Evolutionary conservation across 2,888 invertebrate species (phyloP), one percentile per base, ranked within the genome.

Genomic region (Alitta virens): DNA sequence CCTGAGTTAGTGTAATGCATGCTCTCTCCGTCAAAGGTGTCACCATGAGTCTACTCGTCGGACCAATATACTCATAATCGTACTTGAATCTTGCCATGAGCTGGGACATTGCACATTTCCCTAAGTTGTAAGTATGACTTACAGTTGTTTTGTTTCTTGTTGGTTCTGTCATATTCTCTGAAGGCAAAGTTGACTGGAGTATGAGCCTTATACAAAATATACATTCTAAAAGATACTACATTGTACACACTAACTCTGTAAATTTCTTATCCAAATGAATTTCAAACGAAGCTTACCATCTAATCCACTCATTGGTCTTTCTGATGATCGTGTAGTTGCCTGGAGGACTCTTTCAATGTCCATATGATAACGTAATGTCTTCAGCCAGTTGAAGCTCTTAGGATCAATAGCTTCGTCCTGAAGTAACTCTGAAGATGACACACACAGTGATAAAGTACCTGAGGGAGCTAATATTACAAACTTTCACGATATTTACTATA

Each of bases 21-120:
- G 77, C 78, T 42, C 79, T 66, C 58, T 80, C 78, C 7, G 79
- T 80, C 16, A 80, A 73, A 0, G 78, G 79, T 3, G 79, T 79
- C 25, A 78, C 57, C 2, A 77, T 74, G 2, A 79, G 70, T 46
- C 74, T 68, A 14, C 63, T 56, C 18, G 65, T 58, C 3, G 79
- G 76, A 0, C 79, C 78, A 27, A 76, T 66, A 64, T 79, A 79
- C 64, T 80, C 80, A 46, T 76, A 75, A 64, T 79, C 78, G 64
- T 80, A 80, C 46, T 62, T 68, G 64, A 77, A 77, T 7, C 68
- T 71, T 59, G 72, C 71, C 25, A 74, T 73, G 56, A 80, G 72
- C 67, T 79, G 79, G 51, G 77, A 75, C n/a, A 78, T 66, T 27
- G 53, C 27, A 64, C 78, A 79, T 23, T 70, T 68, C 51, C 78